Conservation (phyloP, 2,888 invertebrate genomes). For the Drosophila neotestacea region DNA sequence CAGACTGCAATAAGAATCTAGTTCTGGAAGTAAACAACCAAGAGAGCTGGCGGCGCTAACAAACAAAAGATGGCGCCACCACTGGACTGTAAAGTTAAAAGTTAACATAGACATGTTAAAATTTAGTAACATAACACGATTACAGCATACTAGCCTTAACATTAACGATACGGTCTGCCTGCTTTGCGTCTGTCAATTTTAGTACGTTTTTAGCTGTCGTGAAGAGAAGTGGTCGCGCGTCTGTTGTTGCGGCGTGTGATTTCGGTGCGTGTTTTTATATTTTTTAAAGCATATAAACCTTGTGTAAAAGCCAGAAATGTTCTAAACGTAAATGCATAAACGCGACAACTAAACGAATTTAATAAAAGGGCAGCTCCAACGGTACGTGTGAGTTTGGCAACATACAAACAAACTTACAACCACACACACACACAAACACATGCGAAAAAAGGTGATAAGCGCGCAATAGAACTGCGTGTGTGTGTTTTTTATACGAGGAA, state of each 20-base stretch:
- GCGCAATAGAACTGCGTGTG: slow-evolving; percentile 45
- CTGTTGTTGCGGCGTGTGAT: slow-evolving; percentile 42
- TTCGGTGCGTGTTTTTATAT: slow-evolving; percentile 50
- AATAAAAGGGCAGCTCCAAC: slow-evolving; percentile 22
- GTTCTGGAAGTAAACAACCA: too few relatives aligned
- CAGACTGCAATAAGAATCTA: neutral
- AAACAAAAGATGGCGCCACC: too few relatives aligned
- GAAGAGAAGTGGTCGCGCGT: slow-evolving; percentile 42
- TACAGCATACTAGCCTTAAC: slow-evolving; percentile 1
- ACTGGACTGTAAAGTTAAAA: too few relatives aligned
- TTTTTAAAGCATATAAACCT: slow-evolving; percentile 41
- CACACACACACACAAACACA: slow-evolving; percentile 20
- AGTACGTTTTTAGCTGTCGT: slow-evolving; percentile 61
- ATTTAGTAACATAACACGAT: neutral
- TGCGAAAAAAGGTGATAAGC: slow-evolving; percentile 74
- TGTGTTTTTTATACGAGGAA: slow-evolving; percentile 32
- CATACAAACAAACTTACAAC: slow-evolving; percentile 17
- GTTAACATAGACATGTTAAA: too few relatives aligned
- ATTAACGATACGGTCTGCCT: slow-evolving; percentile 32
- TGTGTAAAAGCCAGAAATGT: slow-evolving; percentile 35
- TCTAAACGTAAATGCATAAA: slow-evolving; percentile 14
- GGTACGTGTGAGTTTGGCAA: slow-evolving; percentile 31
- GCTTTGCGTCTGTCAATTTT: slow-evolving; percentile 35
- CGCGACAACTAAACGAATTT: slow-evolving; percentile 30
- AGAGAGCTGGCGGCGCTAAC: too few relatives aligned